phyloP scores from a whole-genome alignment of 2,797 vertebrate genomes.

The Eospalax fontanierii region DNA sequence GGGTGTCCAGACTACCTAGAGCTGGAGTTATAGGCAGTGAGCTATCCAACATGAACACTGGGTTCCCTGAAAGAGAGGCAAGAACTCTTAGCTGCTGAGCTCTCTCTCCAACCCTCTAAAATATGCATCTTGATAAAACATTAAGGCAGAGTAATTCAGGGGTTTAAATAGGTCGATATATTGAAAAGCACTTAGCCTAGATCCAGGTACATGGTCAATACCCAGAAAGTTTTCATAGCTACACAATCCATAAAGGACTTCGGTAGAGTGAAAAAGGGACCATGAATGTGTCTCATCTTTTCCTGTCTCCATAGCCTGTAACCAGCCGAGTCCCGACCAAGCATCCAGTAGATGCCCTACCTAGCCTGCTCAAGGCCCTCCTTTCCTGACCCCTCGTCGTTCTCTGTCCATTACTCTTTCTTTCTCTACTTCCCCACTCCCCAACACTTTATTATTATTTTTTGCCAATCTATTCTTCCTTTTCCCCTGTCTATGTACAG shows the following conservation, averaged over 20 bases:
- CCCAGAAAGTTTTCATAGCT: neutral
- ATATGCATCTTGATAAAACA: too few species aligned
- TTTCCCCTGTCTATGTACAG: neutral
- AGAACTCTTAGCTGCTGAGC: neutral
- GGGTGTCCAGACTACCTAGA: neutral
- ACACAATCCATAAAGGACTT: neutral
- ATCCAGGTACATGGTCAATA: neutral
- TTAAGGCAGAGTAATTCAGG: conserved; percentile 1
- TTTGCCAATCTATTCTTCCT: neutral
- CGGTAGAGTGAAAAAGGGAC: neutral
- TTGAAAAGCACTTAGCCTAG: neutral
- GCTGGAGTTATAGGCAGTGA: neutral
- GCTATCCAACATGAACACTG: neutral
- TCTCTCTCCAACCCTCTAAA: neutral
- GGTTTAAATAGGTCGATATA: neutral
- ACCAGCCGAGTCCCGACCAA: neutral
- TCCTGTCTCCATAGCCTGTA: neutral
- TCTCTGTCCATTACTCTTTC: neutral
- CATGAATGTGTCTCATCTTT: neutral
- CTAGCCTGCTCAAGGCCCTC: neutral
- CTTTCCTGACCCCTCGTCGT: neutral
- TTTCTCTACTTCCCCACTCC: neutral
- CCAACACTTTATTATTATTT: neutral
- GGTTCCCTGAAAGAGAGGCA: neutral
- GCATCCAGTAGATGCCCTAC: neutral